Evolutionary conservation across 2,797 vertebrate genomes (phyloP).

Genomic region (Esox lucius): DNA sequence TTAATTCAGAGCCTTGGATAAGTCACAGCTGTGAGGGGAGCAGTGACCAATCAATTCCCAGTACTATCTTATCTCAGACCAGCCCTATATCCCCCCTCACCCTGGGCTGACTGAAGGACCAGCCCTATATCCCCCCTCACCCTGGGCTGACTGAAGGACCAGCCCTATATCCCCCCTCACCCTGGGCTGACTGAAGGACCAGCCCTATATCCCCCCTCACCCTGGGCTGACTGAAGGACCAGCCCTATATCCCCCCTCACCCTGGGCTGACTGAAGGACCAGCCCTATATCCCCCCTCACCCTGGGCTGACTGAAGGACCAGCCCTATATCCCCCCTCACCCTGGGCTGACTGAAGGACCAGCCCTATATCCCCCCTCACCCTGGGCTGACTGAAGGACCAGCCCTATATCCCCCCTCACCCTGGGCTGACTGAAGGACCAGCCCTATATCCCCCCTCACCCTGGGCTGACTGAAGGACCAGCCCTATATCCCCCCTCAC

Average conservation of each 20-base stretch:
- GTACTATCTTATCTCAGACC: constrained; percentile 64
- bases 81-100: constrained; percentile 34
- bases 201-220: constrained; percentile 26
- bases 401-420: constrained; percentile 26
- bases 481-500: constrained; percentile 26
- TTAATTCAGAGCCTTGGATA: neutral
- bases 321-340: constrained; percentile 26
- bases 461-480: constrained; percentile 4
- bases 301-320: constrained; percentile 4
- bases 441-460: constrained; percentile 26
- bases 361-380: constrained; percentile 26
- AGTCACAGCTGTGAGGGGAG: neutral
- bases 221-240: constrained; percentile 4
- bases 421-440: constrained; percentile 4
- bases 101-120: constrained; percentile 33
- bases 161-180: constrained; percentile 26
- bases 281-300: constrained; percentile 26
- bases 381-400: constrained; percentile 4
- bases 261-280: constrained; percentile 4
- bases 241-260: constrained; percentile 26
- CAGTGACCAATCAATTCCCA: neutral
- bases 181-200: constrained; percentile 4
- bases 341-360: constrained; percentile 4
- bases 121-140: constrained; percentile 32
- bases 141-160: constrained; percentile 4